Evolutionary conservation across 1,140 invertebrate genomes (phyloP), one percentile per base, ranked within the genome.

Genomic region (Hormaphis cornu): DNA sequence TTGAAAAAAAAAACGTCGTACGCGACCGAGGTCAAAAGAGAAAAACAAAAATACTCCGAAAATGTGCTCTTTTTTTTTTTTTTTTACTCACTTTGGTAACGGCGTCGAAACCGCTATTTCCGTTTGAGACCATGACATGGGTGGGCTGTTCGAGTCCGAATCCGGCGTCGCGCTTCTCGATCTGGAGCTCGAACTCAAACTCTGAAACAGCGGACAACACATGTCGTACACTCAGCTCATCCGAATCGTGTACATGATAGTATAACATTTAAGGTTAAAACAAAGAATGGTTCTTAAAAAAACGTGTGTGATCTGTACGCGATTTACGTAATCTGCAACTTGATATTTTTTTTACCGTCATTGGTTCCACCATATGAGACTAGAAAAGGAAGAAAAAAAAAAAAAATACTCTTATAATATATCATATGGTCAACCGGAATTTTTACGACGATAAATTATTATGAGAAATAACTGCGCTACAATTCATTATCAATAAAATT

Each of bases 101-200:
- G 54, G 33, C 6, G 53, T 1, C 3, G 44, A 18, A 33, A 46
- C 5, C 22, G 44, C 42, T 44, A 48, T 66, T 66, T 66, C 61
- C 10, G 61, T 66, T 50, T 66, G 61, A 35, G 73, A 63, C 73
- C 73, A 74, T 35, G 73, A 81, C 77, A 83, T 85, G 20, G 75
- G 73, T 37, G 84, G 83, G 73, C 84, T 79, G 9, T 87, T 89
- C 78, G 91, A 89, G 73, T 92, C 77, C 1, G 89, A 91, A 80
- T 93, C 89, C 48, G 89, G 89, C n/a, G 89, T 92, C 56, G 89
- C 89, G 76, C 89, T 91, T 52, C 89, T 84, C 70, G 89, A 91
- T 78, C 89, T 80, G 52, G 89, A 86, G 30, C 85, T 85, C 35
- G 84, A 86, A 76, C 86, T 87, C 0, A 83, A 85, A 69, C 81